Percentiles rank a stretch among this genome's conserved stretches.
Evolutionary conservation across 2,113 vertebrate genomes (phyloP).

Genomic region (Xenus cinereus): DNA sequence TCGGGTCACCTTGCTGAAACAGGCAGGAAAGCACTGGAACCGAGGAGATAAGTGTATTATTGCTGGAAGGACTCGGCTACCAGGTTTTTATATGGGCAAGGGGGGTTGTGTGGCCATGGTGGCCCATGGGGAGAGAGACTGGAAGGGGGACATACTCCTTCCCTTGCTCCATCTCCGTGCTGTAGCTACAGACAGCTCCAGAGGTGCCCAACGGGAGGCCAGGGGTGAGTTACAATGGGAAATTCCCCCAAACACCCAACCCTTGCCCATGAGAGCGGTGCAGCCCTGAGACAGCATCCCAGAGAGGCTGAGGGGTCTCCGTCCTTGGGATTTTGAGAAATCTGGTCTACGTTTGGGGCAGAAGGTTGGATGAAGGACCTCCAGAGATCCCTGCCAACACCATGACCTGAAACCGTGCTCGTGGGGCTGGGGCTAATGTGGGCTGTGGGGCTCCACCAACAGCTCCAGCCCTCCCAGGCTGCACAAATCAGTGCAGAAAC

Average conservation of each 20-base stretch:
- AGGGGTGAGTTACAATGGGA: background rate
- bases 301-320: background rate
- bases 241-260: background rate
- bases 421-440: rapidly evolving
- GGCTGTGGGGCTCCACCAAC: background rate
- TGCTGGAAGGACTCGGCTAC: background rate
- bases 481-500: background rate
- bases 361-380: background rate
- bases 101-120: background rate
- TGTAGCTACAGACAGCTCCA: background rate
- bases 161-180: background rate
- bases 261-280: background rate
- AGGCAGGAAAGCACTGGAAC: background rate
- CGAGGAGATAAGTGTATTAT: background rate
- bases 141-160: background rate
- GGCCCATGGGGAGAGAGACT: background rate
- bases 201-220: background rate
- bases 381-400: rapidly evolving
- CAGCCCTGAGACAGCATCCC: background rate
- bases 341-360: background rate
- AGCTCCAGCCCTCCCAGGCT: background rate
- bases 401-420: background rate
- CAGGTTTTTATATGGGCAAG: rapidly evolving
- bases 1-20: background rate
- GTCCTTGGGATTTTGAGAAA: background rate